A percentile compares a stretch with the other conserved stretches of the same genome.
Evolutionary conservation across 2,113 vertebrate species (phyloP).

Genomic region (Myotis lucifugus): DNA sequence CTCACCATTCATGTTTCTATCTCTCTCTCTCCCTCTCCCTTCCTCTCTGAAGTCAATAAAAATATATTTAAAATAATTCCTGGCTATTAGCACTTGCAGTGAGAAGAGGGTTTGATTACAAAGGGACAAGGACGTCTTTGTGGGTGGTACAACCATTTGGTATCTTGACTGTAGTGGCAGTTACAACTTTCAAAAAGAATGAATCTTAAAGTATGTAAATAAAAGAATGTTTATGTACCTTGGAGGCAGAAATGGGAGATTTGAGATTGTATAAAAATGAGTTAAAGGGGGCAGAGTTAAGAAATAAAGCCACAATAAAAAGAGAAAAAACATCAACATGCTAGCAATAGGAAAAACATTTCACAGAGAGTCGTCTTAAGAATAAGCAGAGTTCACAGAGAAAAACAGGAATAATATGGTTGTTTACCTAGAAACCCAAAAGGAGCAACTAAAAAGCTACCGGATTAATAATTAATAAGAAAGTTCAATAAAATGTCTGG

Average conservation of each 20-base stretch:
- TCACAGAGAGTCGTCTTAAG: not conserved
- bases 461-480: conserved; percentile 53
- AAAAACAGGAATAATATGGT: not conserved
- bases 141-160: not conserved
- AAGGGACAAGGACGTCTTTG: not conserved
- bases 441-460: conserved; percentile 43
- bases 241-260: not conserved
- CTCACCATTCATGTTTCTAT: no score
- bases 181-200: not conserved
- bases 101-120: not conserved
- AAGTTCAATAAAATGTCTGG: conserved; percentile 40
- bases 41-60: no score
- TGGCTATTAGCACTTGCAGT: not conserved
- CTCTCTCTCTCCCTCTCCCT: no score
- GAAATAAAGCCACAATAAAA: not conserved
- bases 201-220: not conserved
- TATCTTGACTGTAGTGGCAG: not conserved
- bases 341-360: not conserved
- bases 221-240: not conserved
- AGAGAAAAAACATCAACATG: not conserved
- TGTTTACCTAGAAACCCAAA: not conserved
- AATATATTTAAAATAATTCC: not conserved
- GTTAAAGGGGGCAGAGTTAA: not conserved
- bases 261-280: conserved; percentile 13
- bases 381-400: not conserved